These are phyloP conservation scores for Ladona fulva DNA, from an alignment of 1,140 invertebrate species.

Conservation along the genomic window DNA sequence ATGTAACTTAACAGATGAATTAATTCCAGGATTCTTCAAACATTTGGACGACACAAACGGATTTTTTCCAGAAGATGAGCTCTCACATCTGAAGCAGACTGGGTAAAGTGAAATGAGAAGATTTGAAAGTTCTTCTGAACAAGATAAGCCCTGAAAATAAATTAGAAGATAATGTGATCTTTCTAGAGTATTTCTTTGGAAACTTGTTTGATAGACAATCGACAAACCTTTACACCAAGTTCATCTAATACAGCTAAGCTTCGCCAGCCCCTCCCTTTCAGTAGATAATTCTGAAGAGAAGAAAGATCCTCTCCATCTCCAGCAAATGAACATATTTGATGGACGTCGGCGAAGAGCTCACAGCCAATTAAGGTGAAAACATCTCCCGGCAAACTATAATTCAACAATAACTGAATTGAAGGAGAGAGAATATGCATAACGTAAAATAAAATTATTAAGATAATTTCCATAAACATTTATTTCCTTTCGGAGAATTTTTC, in stretches of 20 bases:
- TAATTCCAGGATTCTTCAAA: background rate
- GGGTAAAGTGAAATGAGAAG: conserved; percentile 52
- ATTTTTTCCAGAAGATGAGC: conserved; percentile 20
- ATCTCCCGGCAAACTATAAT: conserved; percentile 29
- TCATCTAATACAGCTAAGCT: conserved; percentile 45
- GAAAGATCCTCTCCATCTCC: conserved; percentile 36
- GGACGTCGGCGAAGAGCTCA: conserved; percentile 51
- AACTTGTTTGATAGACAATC: background rate
- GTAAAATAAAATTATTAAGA: too few relatives aligned
- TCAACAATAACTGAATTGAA: too few relatives aligned
- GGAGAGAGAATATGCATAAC: too few relatives aligned
- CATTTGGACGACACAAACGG: background rate
- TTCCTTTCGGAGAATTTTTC: too few relatives aligned
- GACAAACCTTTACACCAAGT: conserved; percentile 46
- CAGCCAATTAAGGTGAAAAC: conserved; percentile 49
- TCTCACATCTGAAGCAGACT: conserved; percentile 28
- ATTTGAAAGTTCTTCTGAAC: conserved; percentile 47
- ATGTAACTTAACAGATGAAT: background rate
- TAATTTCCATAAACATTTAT: too few relatives aligned
- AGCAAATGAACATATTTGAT: conserved; percentile 40
- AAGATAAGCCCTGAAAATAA: conserved; percentile 40
- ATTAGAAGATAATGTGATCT: too few relatives aligned
- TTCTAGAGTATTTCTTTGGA: too few relatives aligned
- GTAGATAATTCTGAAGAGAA: conserved; percentile 43
- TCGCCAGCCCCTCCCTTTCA: conserved; percentile 50